Evolutionary conservation across 2,888 invertebrate species (phyloP).

Genomic region (Neria commutata): DNA sequence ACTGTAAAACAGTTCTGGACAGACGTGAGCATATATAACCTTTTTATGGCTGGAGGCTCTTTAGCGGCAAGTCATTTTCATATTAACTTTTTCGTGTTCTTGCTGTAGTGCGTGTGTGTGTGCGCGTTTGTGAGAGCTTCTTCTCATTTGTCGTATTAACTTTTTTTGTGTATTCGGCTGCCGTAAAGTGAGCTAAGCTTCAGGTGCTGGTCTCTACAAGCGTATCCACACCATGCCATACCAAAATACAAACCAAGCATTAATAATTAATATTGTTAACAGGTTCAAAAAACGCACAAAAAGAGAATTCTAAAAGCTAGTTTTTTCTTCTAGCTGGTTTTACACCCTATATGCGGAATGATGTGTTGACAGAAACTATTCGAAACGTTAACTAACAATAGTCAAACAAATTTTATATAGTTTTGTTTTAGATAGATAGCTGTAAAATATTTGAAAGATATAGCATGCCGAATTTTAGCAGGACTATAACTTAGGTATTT

Average conservation of each 20-base stretch:
- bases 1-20: constrained; percentile 54
- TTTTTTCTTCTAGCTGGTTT: too few relatives aligned
- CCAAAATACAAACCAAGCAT: background rate
- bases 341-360: too few relatives aligned
- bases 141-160: background rate
- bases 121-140: background rate
- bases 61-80: constrained; percentile 13
- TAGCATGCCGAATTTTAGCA: too few relatives aligned
- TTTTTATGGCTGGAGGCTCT: constrained; percentile 32
- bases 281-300: constrained; percentile 19
- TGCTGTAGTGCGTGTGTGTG: background rate
- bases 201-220: background rate
- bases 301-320: constrained; percentile 11
- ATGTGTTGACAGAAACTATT: too few relatives aligned
- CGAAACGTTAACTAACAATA: too few relatives aligned
- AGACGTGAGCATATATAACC: constrained; percentile 55
- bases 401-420: too few relatives aligned
- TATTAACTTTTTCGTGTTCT: constrained; percentile 8
- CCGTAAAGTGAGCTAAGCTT: background rate
- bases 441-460: too few relatives aligned
- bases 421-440: too few relatives aligned
- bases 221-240: background rate
- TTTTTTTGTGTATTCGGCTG: background rate
- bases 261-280: constrained; percentile 29
- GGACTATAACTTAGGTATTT: too few relatives aligned